These are phyloP conservation scores for Drosophila gaucha DNA, from an alignment of 2,888 invertebrate genomes.

Conservation along the genomic window DNA sequence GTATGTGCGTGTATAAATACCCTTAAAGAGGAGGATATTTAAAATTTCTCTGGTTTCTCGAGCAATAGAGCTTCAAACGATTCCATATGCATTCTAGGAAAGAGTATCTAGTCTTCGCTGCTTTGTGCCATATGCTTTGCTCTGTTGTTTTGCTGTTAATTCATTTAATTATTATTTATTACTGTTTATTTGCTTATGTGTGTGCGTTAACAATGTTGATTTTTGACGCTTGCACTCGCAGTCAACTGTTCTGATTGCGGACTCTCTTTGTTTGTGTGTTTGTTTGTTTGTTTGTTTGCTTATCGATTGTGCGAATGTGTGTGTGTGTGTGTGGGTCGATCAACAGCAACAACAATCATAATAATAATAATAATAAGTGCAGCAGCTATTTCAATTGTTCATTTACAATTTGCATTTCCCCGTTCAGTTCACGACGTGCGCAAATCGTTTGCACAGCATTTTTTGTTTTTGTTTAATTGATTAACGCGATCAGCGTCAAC, in stretches of 20 bases:
- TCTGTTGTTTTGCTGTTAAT: constrained; percentile 57
- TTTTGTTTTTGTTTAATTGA: constrained; percentile 53
- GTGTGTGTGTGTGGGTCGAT: constrained; percentile 3
- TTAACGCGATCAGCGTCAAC: constrained; percentile 50
- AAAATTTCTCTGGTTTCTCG: neutral
- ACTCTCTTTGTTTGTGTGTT: constrained; percentile 34
- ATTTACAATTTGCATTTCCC: constrained; percentile 58
- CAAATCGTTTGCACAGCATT: constrained; percentile 47
- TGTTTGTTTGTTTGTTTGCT: constrained; percentile 28
- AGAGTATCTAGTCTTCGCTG: constrained; percentile 26
- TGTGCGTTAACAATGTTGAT: constrained; percentile 55
- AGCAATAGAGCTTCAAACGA: neutral
- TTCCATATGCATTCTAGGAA: neutral
- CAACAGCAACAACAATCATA: constrained; percentile 24
- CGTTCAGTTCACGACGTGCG: constrained; percentile 28
- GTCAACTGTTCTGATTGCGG: constrained; percentile 54
- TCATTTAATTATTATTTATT: constrained; percentile 77
- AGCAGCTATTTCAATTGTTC: constrained; percentile 53
- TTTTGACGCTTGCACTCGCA: constrained; percentile 64
- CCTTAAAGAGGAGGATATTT: constrained; percentile 32
- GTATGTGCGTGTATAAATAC: constrained; percentile 11
- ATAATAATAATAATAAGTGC: constrained; percentile 23
- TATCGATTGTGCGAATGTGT: constrained; percentile 30
- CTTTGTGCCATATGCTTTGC: constrained; percentile 7
- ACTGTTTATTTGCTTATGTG: constrained; percentile 62